A percentile compares a stretch with the other conserved stretches of the same genome.
These are phyloP conservation scores for Oncorhynchus masou DNA, from an alignment of 2,113 vertebrate species.

Conservation along the genomic window DNA sequence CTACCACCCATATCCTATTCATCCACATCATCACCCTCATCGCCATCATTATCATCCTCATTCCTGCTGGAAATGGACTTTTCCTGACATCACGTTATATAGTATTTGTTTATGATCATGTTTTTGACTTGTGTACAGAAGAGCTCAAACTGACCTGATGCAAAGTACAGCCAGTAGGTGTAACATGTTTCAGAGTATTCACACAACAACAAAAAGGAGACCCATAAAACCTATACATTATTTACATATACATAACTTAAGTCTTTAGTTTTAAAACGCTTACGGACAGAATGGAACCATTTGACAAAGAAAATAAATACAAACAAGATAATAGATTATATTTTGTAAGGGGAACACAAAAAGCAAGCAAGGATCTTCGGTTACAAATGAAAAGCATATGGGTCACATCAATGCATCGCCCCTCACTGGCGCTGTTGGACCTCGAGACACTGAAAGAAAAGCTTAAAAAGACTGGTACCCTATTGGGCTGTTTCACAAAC, in stretches of 20 bases:
- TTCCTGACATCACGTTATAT: slow-evolving; percentile 15
- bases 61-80: neutral
- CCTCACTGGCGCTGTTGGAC: slow-evolving; percentile 49
- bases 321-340: slow-evolving; percentile 57
- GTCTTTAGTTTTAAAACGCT: slow-evolving; percentile 64
- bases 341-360: slow-evolving; percentile 58
- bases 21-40: slow-evolving; percentile 6
- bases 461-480: slow-evolving; percentile 68
- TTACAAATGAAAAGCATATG: slow-evolving; percentile 61
- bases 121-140: slow-evolving; percentile 69
- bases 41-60: neutral
- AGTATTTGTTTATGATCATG: slow-evolving; percentile 44
- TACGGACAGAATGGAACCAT: slow-evolving; percentile 66
- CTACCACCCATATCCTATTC: neutral
- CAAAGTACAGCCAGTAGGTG: slow-evolving; percentile 47
- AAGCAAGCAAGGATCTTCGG: slow-evolving; percentile 61
- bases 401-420: slow-evolving; percentile 57
- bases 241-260: slow-evolving; percentile 80
- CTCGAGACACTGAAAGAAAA: slow-evolving; percentile 41
- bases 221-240: slow-evolving; percentile 61
- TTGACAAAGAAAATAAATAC: slow-evolving; percentile 78
- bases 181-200: slow-evolving; percentile 59
- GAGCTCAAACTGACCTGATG: slow-evolving; percentile 60
- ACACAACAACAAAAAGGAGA: slow-evolving; percentile 62
- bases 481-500: slow-evolving; percentile 40